Conservation (phyloP, 2,888 invertebrate genomes). For the Apotomis capreana region DNA sequence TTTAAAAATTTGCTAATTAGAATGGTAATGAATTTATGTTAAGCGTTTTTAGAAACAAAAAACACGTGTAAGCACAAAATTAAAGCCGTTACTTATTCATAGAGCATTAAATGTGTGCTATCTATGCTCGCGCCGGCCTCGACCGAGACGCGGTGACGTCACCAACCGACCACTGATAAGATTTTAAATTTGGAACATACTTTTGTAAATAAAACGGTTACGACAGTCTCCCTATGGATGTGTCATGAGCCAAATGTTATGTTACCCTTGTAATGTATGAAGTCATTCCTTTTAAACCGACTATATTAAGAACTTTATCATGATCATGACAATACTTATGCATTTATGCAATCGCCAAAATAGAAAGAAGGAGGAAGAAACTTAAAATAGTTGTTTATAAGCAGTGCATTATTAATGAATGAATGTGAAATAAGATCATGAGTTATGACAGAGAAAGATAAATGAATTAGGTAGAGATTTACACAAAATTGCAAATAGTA, state of each 20-base stretch:
- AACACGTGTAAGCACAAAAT: constrained; percentile 39
- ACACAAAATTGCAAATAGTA: background rate
- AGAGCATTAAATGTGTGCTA: constrained; percentile 46
- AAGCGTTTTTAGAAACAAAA: constrained; percentile 23
- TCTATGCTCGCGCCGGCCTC: constrained; percentile 56
- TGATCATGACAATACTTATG: no score
- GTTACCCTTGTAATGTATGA: background rate
- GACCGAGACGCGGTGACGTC: constrained; percentile 50
- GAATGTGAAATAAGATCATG: no score
- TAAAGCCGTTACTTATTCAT: constrained; percentile 42
- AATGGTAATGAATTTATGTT: background rate
- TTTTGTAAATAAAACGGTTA: constrained; percentile 31
- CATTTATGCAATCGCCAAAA: no score
- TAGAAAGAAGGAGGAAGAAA: no score
- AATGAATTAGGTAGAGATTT: no score
- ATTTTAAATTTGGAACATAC: constrained; percentile 36
- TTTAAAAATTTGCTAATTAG: background rate
- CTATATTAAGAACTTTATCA: no score
- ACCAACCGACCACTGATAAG: constrained; percentile 39
- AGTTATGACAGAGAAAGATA: no score
- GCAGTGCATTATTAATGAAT: no score
- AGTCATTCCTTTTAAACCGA: background rate
- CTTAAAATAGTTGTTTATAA: no score
- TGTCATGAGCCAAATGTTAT: background rate
- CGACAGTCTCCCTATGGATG: constrained; percentile 3